A percentile compares a stretch with the other conserved stretches of the same genome.
phyloP scores from a whole-genome alignment of 2,797 vertebrate species.

The Meda fulgida region DNA sequence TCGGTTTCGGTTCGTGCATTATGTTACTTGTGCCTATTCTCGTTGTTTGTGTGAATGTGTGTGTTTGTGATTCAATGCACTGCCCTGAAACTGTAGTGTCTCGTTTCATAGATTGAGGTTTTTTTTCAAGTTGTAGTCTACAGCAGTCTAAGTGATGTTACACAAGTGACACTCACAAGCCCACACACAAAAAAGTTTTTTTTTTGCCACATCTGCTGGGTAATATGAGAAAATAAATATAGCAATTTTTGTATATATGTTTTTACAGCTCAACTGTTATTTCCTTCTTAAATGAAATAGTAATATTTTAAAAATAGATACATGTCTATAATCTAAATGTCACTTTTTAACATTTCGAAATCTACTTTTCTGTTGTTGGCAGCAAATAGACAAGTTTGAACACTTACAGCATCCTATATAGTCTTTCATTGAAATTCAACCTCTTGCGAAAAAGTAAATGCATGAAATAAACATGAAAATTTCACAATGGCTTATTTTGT shows the following conservation, averaged over 20 bases:
- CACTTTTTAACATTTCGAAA: neutral
- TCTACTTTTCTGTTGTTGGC: neutral
- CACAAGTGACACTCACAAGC: neutral
- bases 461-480: neutral
- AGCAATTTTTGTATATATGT: neutral
- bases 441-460: neutral
- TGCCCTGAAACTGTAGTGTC: constrained; percentile 5
- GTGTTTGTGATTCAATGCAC: constrained; percentile 24
- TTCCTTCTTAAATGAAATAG: neutral
- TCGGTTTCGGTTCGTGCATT: constrained; percentile 23
- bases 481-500: neutral
- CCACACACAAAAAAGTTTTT: neutral
- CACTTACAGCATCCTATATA: neutral
- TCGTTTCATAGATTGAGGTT: neutral
- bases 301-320: neutral
- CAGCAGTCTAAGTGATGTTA: constrained; percentile 1
- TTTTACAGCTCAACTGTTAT: neutral
- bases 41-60: constrained; percentile 21
- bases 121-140: neutral
- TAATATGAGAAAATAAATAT: neutral
- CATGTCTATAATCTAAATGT: neutral
- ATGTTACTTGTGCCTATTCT: constrained; percentile 23
- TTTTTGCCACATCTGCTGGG: neutral
- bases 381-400: neutral
- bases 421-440: neutral